phyloP scores from a whole-genome alignment of 2,113 vertebrate species.

The Sialia sialis region DNA sequence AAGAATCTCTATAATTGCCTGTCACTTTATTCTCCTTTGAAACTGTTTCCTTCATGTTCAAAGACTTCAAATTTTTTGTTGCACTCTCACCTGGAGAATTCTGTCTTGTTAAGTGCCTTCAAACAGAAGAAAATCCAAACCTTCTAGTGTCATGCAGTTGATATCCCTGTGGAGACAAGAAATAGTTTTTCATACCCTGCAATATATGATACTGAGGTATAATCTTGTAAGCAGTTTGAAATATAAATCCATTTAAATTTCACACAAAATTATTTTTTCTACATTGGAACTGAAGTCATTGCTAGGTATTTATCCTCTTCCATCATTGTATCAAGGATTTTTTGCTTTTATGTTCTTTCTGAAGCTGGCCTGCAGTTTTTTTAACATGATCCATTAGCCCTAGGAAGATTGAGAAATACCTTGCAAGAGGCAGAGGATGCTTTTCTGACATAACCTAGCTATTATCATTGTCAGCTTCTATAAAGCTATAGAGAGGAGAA shows the following conservation, averaged over 20 bases:
- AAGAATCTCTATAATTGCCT: background rate
- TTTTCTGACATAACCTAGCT: background rate
- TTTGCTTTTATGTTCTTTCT: background rate
- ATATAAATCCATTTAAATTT: background rate
- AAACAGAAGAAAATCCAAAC: background rate
- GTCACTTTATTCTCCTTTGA: background rate
- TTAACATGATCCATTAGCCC: background rate
- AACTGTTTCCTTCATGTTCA: background rate
- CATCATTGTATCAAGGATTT: background rate
- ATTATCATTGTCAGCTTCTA: background rate
- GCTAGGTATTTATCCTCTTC: background rate
- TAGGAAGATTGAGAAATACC: background rate
- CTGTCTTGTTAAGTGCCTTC: background rate
- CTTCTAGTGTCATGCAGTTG: background rate
- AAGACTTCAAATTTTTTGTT: background rate
- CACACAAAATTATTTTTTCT: background rate
- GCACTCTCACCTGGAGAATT: background rate
- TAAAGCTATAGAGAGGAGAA: background rate
- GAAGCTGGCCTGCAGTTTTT: background rate
- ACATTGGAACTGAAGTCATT: background rate
- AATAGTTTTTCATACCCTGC: background rate
- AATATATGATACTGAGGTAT: background rate
- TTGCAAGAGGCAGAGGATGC: background rate
- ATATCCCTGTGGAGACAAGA: background rate
- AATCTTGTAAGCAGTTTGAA: background rate